A percentile compares a stretch with the other conserved stretches of the same genome.
Evolutionary conservation across 2,113 vertebrate genomes (phyloP).

Genomic region (Podarcis raffonei): DNA sequence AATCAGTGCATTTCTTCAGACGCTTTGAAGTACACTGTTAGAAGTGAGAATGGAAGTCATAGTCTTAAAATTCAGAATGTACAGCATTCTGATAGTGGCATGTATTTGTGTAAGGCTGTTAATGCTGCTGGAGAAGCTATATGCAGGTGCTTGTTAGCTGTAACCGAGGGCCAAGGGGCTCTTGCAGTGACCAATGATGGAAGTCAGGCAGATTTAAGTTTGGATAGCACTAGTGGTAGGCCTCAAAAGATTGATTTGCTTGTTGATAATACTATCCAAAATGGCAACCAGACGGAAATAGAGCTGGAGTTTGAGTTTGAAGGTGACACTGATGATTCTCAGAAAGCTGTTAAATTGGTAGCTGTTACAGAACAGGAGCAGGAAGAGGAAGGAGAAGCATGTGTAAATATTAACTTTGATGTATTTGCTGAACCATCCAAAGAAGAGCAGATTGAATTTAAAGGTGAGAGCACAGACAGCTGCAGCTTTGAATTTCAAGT

Average conservation of each 20-base stretch:
- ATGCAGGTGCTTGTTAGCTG: constrained; percentile 83
- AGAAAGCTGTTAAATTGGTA: constrained; percentile 78
- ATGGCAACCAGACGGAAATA: constrained; percentile 83
- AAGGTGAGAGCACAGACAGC: constrained; percentile 82
- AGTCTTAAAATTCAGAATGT: constrained; percentile 84
- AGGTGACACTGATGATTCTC: constrained; percentile 75
- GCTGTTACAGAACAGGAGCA: constrained; percentile 78
- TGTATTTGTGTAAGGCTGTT: constrained; percentile 86
- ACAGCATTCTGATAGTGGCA: constrained; percentile 81
- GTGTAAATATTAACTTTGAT: constrained; percentile 82
- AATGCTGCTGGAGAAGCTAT: constrained; percentile 90
- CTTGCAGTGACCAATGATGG: constrained; percentile 67
- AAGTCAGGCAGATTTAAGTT: constrained; percentile 71
- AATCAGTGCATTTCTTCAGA: constrained; percentile 79
- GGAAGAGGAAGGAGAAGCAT: constrained; percentile 79
- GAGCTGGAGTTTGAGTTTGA: constrained; percentile 88
- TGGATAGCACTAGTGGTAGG: constrained; percentile 68
- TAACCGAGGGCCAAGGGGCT: constrained; percentile 73
- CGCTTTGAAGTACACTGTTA: constrained; percentile 81
- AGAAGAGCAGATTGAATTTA: constrained; percentile 85
- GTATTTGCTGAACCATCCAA: constrained; percentile 82
- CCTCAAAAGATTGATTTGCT: constrained; percentile 81
- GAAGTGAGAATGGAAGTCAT: constrained; percentile 86
- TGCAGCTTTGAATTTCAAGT: constrained; percentile 93
- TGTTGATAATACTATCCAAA: constrained; percentile 75